Percentiles rank a stretch among this genome's conserved stretches.
Conservation (phyloP, 2,888 invertebrate genomes). For the Ischnura elegans region DNA sequence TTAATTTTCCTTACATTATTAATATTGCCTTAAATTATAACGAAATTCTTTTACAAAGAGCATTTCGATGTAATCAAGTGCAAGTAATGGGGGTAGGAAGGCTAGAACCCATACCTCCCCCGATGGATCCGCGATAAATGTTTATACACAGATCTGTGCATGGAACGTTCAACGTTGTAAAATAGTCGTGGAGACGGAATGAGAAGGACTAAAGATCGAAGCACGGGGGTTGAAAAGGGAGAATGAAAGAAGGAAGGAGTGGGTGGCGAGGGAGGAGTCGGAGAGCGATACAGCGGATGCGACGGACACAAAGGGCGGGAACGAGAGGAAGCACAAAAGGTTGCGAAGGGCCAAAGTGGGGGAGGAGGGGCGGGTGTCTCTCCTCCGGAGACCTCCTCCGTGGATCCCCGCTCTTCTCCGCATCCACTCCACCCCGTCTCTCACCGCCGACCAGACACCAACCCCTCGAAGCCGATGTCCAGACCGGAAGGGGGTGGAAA, state of each 20-base stretch:
- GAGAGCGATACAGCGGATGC: conserved; percentile 4
- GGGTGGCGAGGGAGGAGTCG: neutral
- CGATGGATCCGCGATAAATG: too few relatives aligned
- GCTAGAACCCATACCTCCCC: too few relatives aligned
- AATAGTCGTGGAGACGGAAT: too few relatives aligned
- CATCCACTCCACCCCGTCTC: neutral
- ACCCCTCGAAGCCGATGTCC: conserved; percentile 51
- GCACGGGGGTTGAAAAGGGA: neutral
- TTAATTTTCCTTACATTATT: too few relatives aligned
- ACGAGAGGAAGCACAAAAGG: neutral
- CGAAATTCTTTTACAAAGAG: too few relatives aligned
- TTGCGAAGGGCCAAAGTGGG: neutral
- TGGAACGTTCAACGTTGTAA: too few relatives aligned
- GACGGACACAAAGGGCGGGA: neutral
- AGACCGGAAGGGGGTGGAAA: neutral
- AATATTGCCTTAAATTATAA: too few relatives aligned
- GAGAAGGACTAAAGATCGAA: neutral
- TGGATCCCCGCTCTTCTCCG: neutral
- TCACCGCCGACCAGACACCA: neutral
- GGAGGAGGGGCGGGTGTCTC: conserved; percentile 36
- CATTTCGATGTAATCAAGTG: too few relatives aligned
- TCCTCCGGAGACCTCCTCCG: conserved; percentile 2
- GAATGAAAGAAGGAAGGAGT: too few relatives aligned
- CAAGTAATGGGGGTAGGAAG: too few relatives aligned
- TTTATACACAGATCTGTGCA: too few relatives aligned